A percentile compares a stretch with the other conserved stretches of the same genome.
These are phyloP conservation scores for Eurystomus glaucurus DNA, from an alignment of 2,797 vertebrate genomes.

Conservation along the genomic window DNA sequence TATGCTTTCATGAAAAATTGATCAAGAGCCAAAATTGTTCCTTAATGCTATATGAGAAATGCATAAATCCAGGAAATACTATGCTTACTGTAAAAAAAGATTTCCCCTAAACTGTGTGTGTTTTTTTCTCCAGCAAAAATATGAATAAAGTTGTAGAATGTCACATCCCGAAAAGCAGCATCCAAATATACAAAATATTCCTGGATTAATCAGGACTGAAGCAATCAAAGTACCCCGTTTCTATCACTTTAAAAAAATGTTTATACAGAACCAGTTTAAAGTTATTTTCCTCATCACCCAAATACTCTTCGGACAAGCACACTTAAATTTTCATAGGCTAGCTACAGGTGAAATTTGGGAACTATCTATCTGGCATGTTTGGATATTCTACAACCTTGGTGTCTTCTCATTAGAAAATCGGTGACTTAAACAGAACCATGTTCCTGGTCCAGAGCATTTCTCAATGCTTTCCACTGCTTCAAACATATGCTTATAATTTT, in stretches of 20 bases:
- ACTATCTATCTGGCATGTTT: not conserved
- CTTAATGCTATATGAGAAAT: not conserved
- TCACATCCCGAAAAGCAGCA: not conserved
- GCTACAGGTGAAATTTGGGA: not conserved
- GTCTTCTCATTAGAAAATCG: not conserved
- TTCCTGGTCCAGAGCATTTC: not conserved
- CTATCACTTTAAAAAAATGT: not conserved
- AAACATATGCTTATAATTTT: not conserved
- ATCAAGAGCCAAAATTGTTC: not conserved
- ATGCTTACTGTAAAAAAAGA: not conserved
- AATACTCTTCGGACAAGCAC: not conserved
- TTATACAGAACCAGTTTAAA: not conserved
- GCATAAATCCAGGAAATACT: not conserved
- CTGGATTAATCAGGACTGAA: not conserved
- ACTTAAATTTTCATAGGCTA: not conserved
- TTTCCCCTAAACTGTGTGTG: not conserved
- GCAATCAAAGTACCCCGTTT: not conserved
- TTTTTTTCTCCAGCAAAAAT: not conserved
- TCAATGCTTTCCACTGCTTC: not conserved
- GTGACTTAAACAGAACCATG: not conserved
- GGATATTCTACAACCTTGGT: not conserved
- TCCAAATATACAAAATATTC: not conserved
- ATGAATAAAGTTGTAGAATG: not conserved
- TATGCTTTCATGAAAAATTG: constrained; percentile 14
- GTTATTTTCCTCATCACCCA: not conserved